A percentile compares a stretch with the other conserved stretches of the same genome.
Conservation (phyloP, 2,888 invertebrate species). For the Tinea pellionella region DNA sequence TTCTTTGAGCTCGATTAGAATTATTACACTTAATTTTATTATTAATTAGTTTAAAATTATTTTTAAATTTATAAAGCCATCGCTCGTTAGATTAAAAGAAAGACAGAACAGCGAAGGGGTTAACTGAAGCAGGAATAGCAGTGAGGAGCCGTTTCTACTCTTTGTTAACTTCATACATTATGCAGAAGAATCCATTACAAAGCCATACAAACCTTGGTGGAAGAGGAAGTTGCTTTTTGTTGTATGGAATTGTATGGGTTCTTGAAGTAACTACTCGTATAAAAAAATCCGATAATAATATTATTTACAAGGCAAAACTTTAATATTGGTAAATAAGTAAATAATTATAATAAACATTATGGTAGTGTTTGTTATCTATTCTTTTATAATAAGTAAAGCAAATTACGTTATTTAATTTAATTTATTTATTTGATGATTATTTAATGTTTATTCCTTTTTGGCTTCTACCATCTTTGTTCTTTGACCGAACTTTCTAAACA, state of each 20-base stretch:
- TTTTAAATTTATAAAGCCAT: background rate
- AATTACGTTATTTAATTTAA: conserved; percentile 27
- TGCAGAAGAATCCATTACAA: conserved; percentile 51
- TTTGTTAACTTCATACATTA: background rate
- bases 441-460: conserved; percentile 21
- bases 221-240: conserved; percentile 64
- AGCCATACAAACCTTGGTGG: conserved; percentile 54
- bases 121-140: background rate
- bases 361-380: too few species aligned
- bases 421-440: conserved; percentile 29
- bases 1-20: conserved; percentile 56
- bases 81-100: background rate
- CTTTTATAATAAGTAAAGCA: conserved; percentile 30
- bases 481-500: conserved; percentile 58
- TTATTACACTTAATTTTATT: conserved; percentile 45
- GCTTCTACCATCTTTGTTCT: conserved; percentile 48
- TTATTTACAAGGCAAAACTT: conserved; percentile 28
- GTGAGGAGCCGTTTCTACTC: background rate
- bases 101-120: background rate
- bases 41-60: conserved; percentile 9
- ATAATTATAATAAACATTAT: too few species aligned
- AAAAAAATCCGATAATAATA: conserved; percentile 14
- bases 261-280: conserved; percentile 22
- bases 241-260: conserved; percentile 60
- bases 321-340: too few species aligned